A percentile compares a stretch with the other conserved stretches of the same genome.
phyloP scores from a whole-genome alignment of 2,888 invertebrate species.

The Scaptomyza parva region DNA sequence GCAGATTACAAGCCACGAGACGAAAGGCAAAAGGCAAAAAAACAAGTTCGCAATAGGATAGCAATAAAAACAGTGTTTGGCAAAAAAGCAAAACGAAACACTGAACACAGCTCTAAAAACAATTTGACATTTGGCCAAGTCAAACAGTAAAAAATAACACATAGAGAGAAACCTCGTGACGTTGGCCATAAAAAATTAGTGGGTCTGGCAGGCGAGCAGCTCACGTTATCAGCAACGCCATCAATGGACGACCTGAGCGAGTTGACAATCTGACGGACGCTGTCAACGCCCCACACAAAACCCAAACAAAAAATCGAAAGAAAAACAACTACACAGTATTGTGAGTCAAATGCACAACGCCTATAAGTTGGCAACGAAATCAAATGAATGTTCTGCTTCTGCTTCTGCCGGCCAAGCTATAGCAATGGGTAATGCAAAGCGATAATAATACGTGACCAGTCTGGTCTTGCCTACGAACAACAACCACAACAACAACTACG shows the following conservation, averaged over 20 bases:
- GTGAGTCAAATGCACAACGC: constrained; percentile 60
- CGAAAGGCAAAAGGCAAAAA: constrained; percentile 30
- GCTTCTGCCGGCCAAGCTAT: constrained; percentile 45
- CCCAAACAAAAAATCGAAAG: background rate
- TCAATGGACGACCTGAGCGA: constrained; percentile 56
- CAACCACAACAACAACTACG: background rate
- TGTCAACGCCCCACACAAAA: constrained; percentile 62
- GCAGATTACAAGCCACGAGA: constrained; percentile 63
- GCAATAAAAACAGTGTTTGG: constrained; percentile 66
- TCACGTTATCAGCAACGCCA: constrained; percentile 74
- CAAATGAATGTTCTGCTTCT: constrained; percentile 56
- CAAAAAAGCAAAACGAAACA: constrained; percentile 43
- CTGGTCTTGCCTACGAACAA: constrained; percentile 20
- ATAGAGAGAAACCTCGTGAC: constrained; percentile 33
- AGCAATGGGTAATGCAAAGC: constrained; percentile 57
- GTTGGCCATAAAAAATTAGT: constrained; percentile 74
- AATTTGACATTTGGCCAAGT: constrained; percentile 80
- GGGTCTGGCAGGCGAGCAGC: constrained; percentile 62
- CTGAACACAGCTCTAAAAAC: constrained; percentile 71
- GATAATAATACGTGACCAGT: constrained; percentile 78
- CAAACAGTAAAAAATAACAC: constrained; percentile 37
- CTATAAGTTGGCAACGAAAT: constrained; percentile 73
- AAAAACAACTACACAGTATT: constrained; percentile 22
- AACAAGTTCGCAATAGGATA: constrained; percentile 60
- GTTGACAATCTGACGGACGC: constrained; percentile 63